Percentiles rank a stretch among this genome's conserved stretches.
phyloP scores from a whole-genome alignment of 2,797 vertebrate genomes.

The Synaphobranchus kaupii region DNA sequence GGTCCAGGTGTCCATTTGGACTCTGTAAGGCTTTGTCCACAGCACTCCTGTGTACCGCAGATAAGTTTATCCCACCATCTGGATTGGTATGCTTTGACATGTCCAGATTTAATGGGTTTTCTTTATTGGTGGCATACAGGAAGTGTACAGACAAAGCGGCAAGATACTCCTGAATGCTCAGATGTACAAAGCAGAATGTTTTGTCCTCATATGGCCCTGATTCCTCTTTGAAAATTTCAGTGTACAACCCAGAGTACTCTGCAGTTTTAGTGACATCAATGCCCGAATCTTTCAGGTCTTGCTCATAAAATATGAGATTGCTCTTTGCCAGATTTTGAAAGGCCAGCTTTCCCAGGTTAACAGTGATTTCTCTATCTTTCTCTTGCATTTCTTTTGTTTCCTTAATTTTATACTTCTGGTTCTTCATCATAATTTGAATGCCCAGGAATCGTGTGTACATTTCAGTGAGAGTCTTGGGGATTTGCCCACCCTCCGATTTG shows the following conservation, averaged over 20 bases:
- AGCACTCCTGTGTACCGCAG: conserved; percentile 33
- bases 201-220: not conserved
- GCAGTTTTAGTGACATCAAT: conserved; percentile 24
- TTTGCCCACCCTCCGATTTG: not conserved
- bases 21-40: conserved; percentile 31
- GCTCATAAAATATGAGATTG: conserved; percentile 40
- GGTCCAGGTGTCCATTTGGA: conserved; percentile 38
- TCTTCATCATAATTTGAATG: conserved; percentile 35
- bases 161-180: conserved; percentile 45
- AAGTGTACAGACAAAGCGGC: conserved; percentile 35
- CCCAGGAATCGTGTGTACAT: conserved; percentile 48
- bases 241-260: conserved; percentile 39
- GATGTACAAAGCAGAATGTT: conserved; percentile 38
- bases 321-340: conserved; percentile 31
- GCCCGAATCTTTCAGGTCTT: conserved; percentile 37
- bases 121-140: not conserved
- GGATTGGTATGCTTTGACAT: not conserved
- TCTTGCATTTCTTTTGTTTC: not conserved
- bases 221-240: conserved; percentile 41
- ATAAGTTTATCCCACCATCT: not conserved
- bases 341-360: conserved; percentile 38
- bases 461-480: conserved; percentile 38
- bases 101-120: conserved; percentile 19
- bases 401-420: conserved; percentile 33
- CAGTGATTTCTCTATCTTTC: conserved; percentile 22